These are phyloP conservation scores for Anarrhichthys ocellatus DNA, from an alignment of 2,113 vertebrate species.

Conservation along the genomic window DNA sequence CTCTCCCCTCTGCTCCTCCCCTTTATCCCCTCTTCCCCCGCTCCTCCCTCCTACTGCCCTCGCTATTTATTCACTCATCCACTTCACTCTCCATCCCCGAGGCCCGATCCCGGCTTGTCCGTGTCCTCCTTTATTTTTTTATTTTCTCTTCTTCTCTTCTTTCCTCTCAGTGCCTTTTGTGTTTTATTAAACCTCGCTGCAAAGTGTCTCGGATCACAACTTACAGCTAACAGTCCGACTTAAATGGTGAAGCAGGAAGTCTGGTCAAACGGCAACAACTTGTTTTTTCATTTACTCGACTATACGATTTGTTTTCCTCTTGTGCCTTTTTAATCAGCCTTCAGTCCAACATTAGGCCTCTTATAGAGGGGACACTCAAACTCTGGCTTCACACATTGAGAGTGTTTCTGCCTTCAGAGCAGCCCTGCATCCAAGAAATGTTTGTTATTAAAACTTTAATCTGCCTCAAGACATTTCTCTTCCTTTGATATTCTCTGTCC, in stretches of 20 bases:
- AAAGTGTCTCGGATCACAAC: slow-evolving; percentile 1
- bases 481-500: slow-evolving; percentile 13
- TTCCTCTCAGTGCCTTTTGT: background rate
- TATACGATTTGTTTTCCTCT: slow-evolving; percentile 3
- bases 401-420: slow-evolving; percentile 30
- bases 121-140: slow-evolving; percentile 27
- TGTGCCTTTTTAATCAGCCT: slow-evolving; percentile 27
- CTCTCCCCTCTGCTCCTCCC: slow-evolving; percentile 36
- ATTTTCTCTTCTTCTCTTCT: background rate
- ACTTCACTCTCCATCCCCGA: slow-evolving; percentile 62
- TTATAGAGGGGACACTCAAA: background rate
- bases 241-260: background rate
- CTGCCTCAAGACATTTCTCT: slow-evolving; percentile 18
- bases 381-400: background rate
- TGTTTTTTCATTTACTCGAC: background rate
- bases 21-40: slow-evolving; percentile 37
- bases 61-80: slow-evolving; percentile 73
- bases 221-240: background rate
- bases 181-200: slow-evolving; percentile 19
- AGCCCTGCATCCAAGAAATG: slow-evolving; percentile 28
- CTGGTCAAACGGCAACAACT: background rate
- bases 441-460: slow-evolving; percentile 50
- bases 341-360: slow-evolving; percentile 12
- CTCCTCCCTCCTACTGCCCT: slow-evolving; percentile 46
- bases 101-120: slow-evolving; percentile 36